These are phyloP conservation scores for Parnassius smintheus DNA, from an alignment of 2,888 invertebrate genomes.

Conservation along the genomic window DNA sequence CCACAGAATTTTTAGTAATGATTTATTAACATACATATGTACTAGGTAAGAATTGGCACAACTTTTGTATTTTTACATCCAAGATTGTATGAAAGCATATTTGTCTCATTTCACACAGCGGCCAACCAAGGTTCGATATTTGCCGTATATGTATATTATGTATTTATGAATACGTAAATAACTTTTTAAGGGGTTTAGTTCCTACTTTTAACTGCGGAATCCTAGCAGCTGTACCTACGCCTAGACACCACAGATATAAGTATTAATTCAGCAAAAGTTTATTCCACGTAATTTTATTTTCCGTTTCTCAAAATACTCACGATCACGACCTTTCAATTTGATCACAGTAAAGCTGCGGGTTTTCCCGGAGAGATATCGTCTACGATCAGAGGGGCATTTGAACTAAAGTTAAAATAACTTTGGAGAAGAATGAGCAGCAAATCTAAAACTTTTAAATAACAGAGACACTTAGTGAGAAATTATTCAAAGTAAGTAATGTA, in stretches of 20 bases:
- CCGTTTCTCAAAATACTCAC: neutral
- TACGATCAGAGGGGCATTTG: neutral
- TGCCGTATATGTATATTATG: too few relatives aligned
- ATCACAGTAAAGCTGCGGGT: neutral
- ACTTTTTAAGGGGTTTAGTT: too few relatives aligned
- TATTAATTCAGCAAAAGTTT: neutral
- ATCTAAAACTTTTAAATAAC: slow-evolving; percentile 1
- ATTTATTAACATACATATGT: too few relatives aligned
- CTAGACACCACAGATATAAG: neutral
- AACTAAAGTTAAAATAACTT: slow-evolving; percentile 3
- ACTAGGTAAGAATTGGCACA: too few relatives aligned
- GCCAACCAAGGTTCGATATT: too few relatives aligned
- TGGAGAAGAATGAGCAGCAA: neutral
- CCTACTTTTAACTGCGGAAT: too few relatives aligned
- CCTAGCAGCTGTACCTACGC: too few relatives aligned
- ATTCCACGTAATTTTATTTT: slow-evolving; percentile 7
- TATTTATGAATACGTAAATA: too few relatives aligned
- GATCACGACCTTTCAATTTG: slow-evolving; percentile 5
- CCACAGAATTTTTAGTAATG: too few relatives aligned
- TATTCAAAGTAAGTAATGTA: neutral
- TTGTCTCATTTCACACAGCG: too few relatives aligned
- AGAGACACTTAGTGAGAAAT: neutral
- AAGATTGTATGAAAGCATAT: too few relatives aligned
- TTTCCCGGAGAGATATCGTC: slow-evolving; percentile 4
- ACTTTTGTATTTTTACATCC: too few relatives aligned